Evolutionary conservation across 2,113 vertebrate genomes (phyloP), one percentile per base, ranked within the genome.

Genomic region (Nothocercus nigrocapillus): DNA sequence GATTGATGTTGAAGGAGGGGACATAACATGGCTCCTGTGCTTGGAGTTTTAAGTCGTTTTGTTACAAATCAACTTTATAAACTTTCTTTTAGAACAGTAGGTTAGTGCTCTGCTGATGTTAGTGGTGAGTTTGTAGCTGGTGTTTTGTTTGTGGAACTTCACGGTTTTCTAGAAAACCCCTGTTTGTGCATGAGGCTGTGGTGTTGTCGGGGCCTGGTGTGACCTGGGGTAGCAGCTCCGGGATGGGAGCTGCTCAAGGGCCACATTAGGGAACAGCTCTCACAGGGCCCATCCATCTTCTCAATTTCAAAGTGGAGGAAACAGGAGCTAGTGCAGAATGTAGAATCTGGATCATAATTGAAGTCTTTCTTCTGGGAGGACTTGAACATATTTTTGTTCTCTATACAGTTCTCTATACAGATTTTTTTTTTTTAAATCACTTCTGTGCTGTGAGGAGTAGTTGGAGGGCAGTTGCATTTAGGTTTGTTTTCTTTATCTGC

Each of bases 401-500:
- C 32, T 53, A 51, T 87, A 88, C 73, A 82, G 59, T 62, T 40
- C n/a, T n/a, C n/a, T n/a, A n/a, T n/a, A n/a, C n/a, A 63, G 24
- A 54, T 72, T 86, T 28, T 7, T 28, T 8, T 19, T 36, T 36
- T 36, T 36, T 36, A 36, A 94, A 82, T 64, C 38, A 75, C 75
- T 24, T 54, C 58, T 78, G 0, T 68, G 27, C 40, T 90, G 30
- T 51, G 25, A 67, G 28, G 25, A 64, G 34, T 67, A 79, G 51
- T 91, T 64, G 68, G 75, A 94, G 42, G 45, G 21, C 38, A 12
- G 27, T 90, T 28, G n/a, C 8, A 17, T 25, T 90, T 80, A 58
- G 1, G 47, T 88, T 88, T 96, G 34, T 85, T 82, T 95, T 81
- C 61, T 95, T 81, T 83, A 53, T 85, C 74, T 91, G 77, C 72